Percentiles rank a stretch among this genome's conserved stretches.
These are phyloP conservation scores for Recurvirostra avosetta DNA, from an alignment of 2,113 vertebrate species.

Conservation along the genomic window DNA sequence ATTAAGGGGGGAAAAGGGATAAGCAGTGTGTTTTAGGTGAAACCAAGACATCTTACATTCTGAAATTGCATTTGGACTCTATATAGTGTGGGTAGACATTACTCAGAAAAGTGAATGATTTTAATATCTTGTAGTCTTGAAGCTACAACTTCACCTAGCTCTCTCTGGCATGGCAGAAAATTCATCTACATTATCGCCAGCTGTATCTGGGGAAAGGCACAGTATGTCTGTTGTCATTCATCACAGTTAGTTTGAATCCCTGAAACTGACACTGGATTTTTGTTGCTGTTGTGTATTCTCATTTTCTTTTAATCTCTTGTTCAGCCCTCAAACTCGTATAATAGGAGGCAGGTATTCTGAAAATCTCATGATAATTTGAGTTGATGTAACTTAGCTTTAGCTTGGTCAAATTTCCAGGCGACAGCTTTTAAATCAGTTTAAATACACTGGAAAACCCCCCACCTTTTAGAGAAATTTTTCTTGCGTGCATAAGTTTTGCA, in stretches of 20 bases:
- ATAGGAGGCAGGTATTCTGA: not conserved
- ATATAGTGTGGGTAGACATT: not conserved
- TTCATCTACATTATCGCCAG: not conserved
- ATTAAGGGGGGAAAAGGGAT: not conserved
- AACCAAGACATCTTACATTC: not conserved
- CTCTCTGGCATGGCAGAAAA: not conserved
- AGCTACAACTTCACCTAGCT: not conserved
- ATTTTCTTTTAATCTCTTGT: not conserved
- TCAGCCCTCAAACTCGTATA: not conserved
- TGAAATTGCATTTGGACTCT: not conserved
- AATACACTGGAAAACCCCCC: not conserved
- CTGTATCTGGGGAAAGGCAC: not conserved
- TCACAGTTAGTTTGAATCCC: not conserved
- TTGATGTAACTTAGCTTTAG: not conserved
- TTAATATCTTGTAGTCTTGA: not conserved
- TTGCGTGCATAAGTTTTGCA: not conserved
- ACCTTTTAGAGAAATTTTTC: not conserved
- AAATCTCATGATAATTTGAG: not conserved
- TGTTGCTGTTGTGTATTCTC: not conserved
- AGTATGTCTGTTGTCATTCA: not conserved
- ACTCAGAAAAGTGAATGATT: not conserved
- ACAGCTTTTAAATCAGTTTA: not conserved
- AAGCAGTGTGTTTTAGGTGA: not conserved
- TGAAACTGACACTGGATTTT: not conserved
- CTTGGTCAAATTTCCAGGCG: not conserved